phyloP scores from a whole-genome alignment of 2,888 invertebrate species.

The Meteorus colon region DNA sequence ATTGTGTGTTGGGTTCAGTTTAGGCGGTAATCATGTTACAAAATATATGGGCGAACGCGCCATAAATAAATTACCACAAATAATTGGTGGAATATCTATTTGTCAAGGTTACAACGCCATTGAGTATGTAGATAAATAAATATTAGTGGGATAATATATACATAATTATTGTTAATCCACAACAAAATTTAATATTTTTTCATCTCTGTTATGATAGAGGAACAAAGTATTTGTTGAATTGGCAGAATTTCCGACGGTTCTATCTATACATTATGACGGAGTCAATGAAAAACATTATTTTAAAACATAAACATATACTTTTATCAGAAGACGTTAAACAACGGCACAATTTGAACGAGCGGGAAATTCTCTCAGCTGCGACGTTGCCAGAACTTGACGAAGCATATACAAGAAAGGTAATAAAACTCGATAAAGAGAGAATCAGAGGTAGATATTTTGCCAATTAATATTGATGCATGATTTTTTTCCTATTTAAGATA shows the following conservation, averaged over 20 bases:
- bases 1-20: constrained; percentile 92
- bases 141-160: not conserved
- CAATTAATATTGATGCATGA: not conserved
- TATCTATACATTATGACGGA: constrained; percentile 96
- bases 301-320: constrained; percentile 86
- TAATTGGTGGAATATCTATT: constrained; percentile 92
- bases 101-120: constrained; percentile 96
- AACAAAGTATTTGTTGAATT: constrained; percentile 86
- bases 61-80: constrained; percentile 78
- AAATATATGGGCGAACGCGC: constrained; percentile 90
- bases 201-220: constrained; percentile 75
- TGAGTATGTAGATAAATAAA: constrained; percentile 79
- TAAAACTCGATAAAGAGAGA: not conserved
- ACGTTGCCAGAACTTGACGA: constrained; percentile 92
- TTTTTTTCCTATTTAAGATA: constrained; percentile 74
- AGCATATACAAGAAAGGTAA: constrained; percentile 82
- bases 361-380: constrained; percentile 88
- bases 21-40: constrained; percentile 95
- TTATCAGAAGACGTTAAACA: constrained; percentile 84
- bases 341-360: constrained; percentile 82
- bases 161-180: not conserved
- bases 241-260: constrained; percentile 91
- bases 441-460: not conserved
- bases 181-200: not conserved
- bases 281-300: constrained; percentile 90